These are phyloP conservation scores for Heliangelus exortis DNA, from an alignment of 2,797 vertebrate genomes.

Conservation along the genomic window DNA sequence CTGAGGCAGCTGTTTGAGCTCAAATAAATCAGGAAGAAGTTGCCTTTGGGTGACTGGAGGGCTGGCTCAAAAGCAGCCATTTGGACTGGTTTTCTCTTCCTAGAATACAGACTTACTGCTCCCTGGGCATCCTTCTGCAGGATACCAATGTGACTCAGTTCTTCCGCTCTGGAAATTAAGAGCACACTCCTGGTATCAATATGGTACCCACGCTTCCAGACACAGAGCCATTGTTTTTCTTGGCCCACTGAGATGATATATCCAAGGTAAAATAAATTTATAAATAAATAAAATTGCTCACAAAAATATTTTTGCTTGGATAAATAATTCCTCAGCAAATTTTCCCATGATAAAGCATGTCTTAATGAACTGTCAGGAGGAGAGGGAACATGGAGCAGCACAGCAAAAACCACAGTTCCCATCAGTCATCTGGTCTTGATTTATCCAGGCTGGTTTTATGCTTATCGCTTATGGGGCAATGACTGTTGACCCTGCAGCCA, in stretches of 20 bases:
- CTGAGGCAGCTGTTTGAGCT: not conserved
- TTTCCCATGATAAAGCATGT: slow-evolving; percentile 57
- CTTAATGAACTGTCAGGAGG: slow-evolving; percentile 71
- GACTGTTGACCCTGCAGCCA: fast-evolving
- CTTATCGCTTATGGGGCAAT: not conserved
- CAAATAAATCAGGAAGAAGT: not conserved
- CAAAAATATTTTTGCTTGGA: slow-evolving; percentile 41
- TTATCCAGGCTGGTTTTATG: slow-evolving; percentile 21
- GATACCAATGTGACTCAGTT: not conserved
- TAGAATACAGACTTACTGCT: not conserved
- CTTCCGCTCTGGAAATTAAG: not conserved
- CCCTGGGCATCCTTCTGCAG: not conserved
- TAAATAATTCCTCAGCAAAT: slow-evolving; percentile 70
- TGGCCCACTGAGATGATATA: not conserved
- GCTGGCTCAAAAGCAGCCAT: not conserved
- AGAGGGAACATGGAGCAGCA: slow-evolving; percentile 2
- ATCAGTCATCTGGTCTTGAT: slow-evolving; percentile 62
- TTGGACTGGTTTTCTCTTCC: not conserved
- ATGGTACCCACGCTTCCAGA: not conserved
- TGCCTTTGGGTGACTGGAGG: not conserved
- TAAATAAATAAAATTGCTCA: slow-evolving; percentile 9
- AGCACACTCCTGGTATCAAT: not conserved
- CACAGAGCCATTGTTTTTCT: not conserved
- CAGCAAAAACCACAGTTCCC: not conserved
- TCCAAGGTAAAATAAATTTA: slow-evolving; percentile 6